Evolutionary conservation across 1,140 invertebrate genomes (phyloP), one percentile per base, ranked within the genome.

Genomic region (Drosophila ananassae): DNA sequence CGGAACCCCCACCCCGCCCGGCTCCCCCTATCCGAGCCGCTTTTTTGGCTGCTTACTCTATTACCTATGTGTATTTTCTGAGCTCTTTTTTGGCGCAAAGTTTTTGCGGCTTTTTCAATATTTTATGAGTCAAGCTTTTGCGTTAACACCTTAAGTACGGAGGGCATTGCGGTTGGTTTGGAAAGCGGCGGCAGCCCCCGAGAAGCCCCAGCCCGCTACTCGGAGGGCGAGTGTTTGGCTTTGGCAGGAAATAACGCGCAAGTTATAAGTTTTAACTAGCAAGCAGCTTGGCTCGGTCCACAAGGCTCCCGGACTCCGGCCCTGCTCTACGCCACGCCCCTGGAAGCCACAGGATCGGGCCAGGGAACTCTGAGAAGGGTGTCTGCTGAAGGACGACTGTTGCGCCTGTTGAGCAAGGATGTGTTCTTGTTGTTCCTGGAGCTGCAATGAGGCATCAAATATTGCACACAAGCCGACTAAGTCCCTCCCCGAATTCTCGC

Each of bases 71-170:
- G 55, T 72, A 61, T 71, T 64, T 57, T 46, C 28, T 25, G 7
- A 62, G 66, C 55, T 37, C 13, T 87, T 87, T 87, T 89, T 87
- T 87, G 82, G 63, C 74, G 85, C 77, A 89, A 84, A 80, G 80
- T 91, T 91, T 77, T 91, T 91, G 89, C 73, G 89, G 89, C 89
- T 89, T 91, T 91, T 91, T 91, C 79, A 91, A 91, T 91, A 91
- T 91, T 91, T 91, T 91, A 91, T 91, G 84, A 91, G 81, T 85
- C 89, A 89, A 89, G 83, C 83, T 89, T 89, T 89, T 89, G 79
- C 83, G 83, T 89, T 89, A 83, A 89, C 83, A 89, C 83, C 83
- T 89, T 89, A 79, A 89, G 83, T 83, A 83, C 83, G 83, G 75
- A 89, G 83, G 83, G 83, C 83, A 79, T 52, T 87, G 83, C 56